Evolutionary conservation across 2,888 invertebrate genomes (phyloP).

Genomic region (Oxystoma pomonae): DNA sequence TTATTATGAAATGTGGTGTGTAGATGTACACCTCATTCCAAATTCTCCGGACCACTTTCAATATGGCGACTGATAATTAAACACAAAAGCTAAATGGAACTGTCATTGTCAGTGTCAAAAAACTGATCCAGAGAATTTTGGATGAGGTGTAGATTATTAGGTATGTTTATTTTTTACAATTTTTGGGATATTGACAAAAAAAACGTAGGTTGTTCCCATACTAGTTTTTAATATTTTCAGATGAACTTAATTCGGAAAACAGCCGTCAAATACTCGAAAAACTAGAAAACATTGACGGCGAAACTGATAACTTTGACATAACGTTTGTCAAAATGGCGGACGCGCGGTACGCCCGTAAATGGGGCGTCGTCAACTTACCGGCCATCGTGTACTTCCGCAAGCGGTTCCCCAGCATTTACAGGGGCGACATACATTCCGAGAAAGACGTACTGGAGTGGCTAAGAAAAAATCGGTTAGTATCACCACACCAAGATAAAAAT

Average conservation of each 20-base stretch:
- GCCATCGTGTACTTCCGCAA: slow-evolving; percentile 89
- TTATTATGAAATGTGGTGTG: no score
- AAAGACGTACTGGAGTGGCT: slow-evolving; percentile 89
- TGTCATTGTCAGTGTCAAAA: no score
- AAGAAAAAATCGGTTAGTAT: slow-evolving; percentile 70
- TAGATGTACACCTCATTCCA: no score
- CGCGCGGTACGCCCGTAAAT: slow-evolving; percentile 85
- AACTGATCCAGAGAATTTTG: no score
- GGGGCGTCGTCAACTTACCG: slow-evolving; percentile 89
- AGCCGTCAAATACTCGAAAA: slow-evolving; percentile 80
- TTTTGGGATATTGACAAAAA: slow-evolving; percentile 90
- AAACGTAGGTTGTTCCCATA: slow-evolving; percentile 91
- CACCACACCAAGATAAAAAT: no score
- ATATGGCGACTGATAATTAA: no score
- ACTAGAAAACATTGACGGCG: slow-evolving; percentile 90
- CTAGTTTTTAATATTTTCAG: slow-evolving; percentile 88
- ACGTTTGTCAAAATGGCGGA: slow-evolving; percentile 94
- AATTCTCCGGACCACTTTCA: no score
- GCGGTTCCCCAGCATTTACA: slow-evolving; percentile 86
- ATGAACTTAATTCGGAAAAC: slow-evolving; percentile 74
- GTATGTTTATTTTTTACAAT: no score
- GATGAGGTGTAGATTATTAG: no score
- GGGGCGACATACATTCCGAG: slow-evolving; percentile 82
- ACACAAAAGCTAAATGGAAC: no score
- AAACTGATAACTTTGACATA: slow-evolving; percentile 90